These are phyloP conservation scores for Leptestheria dahalacensis DNA, from an alignment of 1,140 invertebrate species.

Conservation along the genomic window DNA sequence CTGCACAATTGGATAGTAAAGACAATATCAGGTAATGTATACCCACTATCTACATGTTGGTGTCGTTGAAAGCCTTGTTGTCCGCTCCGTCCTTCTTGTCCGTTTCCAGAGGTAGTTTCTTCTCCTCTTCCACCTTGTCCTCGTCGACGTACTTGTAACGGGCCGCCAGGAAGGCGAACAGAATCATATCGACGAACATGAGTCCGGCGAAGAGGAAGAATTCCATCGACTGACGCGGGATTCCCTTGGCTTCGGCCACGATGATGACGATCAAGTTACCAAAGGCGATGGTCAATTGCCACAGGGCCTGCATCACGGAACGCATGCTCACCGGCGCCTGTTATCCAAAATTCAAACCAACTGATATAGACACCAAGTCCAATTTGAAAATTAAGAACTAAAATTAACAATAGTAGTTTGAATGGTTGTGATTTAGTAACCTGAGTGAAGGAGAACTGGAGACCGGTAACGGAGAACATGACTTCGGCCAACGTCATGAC, in stretches of 20 bases:
- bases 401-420: background rate
- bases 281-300: conserved; percentile 74
- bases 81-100: background rate
- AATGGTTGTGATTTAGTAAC: conserved; percentile 25
- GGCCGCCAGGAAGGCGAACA: conserved; percentile 59
- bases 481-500: conserved; percentile 70
- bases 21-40: too few relatives aligned
- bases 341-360: conserved; percentile 21
- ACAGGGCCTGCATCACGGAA: conserved; percentile 73
- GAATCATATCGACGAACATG: conserved; percentile 63
- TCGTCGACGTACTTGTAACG: conserved; percentile 31
- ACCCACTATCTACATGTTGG: background rate
- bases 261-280: conserved; percentile 84
- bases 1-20: too few relatives aligned
- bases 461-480: conserved; percentile 78
- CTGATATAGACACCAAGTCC: background rate
- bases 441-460: conserved; percentile 76
- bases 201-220: conserved; percentile 76
- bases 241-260: conserved; percentile 50
- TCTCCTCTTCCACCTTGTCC: conserved; percentile 14
- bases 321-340: conserved; percentile 86
- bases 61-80: conserved; percentile 1
- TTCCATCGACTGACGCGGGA: conserved; percentile 55
- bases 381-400: background rate
- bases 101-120: conserved; percentile 10